phyloP scores from a whole-genome alignment of 37 sponge, comb jelly and placozoan species.

The Theonella swinhoei region DNA sequence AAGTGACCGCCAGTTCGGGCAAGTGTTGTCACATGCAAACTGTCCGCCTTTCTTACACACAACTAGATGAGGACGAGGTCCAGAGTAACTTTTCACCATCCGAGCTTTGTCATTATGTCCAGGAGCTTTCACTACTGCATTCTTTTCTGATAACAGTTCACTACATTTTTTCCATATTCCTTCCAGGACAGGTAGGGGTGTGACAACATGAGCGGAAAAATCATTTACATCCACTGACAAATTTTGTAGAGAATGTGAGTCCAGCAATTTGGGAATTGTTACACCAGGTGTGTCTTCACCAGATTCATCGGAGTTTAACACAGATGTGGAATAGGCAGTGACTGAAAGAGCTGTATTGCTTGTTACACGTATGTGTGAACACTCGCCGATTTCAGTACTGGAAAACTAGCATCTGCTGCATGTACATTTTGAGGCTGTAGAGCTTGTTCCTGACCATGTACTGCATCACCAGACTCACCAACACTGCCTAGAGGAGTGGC shows the following conservation, averaged over 20 bases:
- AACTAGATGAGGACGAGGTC: conserved; percentile 9
- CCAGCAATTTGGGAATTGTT: too few species aligned
- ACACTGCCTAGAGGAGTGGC: too few species aligned
- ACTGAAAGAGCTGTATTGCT: too few species aligned
- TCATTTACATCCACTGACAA: neutral
- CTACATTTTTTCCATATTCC: conserved; percentile 1
- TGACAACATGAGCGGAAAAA: neutral
- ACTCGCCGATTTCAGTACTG: too few species aligned
- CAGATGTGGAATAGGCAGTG: too few species aligned
- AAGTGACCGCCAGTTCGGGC: neutral
- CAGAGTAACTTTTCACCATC: neutral
- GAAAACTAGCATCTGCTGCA: too few species aligned
- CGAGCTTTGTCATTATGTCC: neutral
- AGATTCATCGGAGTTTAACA: too few species aligned
- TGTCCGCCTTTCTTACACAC: neutral
- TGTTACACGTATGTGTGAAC: too few species aligned
- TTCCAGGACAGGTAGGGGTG: neutral
- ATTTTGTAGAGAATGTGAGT: neutral
- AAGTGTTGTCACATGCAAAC: neutral
- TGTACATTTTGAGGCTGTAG: too few species aligned
- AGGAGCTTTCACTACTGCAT: neutral
- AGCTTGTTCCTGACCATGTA: too few species aligned
- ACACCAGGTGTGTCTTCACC: too few species aligned
- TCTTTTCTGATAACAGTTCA: neutral
- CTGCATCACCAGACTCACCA: too few species aligned